Conservation (phyloP, 2,797 vertebrate genomes). For the Austrolebias charrua region DNA sequence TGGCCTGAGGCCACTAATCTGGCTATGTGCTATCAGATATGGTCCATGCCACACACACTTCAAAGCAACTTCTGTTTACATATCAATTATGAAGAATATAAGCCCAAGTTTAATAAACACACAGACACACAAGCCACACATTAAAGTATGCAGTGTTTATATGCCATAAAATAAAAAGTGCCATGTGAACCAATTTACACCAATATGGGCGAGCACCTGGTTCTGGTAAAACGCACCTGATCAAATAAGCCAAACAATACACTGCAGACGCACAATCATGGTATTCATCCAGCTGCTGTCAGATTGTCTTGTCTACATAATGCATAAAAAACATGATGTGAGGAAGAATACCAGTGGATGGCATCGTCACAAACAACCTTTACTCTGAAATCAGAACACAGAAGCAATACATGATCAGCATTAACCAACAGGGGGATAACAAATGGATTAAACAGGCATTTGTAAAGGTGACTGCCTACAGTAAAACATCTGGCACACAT, state of each 20-base stretch:
- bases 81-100: constrained; percentile 53
- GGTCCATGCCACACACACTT: constrained; percentile 43
- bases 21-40: constrained; percentile 52
- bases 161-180: constrained; percentile 27
- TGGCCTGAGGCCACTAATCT: constrained; percentile 42
- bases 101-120: constrained; percentile 53
- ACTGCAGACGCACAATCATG: constrained; percentile 9
- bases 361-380: neutral
- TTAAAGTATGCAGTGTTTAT: constrained; percentile 57
- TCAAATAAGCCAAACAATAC: constrained; percentile 52
- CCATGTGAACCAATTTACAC: constrained; percentile 20
- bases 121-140: constrained; percentile 35
- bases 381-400: constrained; percentile 3
- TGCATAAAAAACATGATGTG: neutral
- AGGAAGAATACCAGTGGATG: neutral
- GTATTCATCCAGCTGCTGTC: constrained; percentile 21
- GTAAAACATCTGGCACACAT: constrained; percentile 23
- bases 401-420: neutral
- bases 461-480: constrained; percentile 2
- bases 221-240: constrained; percentile 42
- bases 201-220: constrained; percentile 49
- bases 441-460: constrained; percentile 23
- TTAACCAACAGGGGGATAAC: constrained; percentile 33
- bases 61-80: constrained; percentile 61
- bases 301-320: neutral